phyloP scores from a whole-genome alignment of 2,888 invertebrate genomes.

The Acanthosepion pharaonis region DNA sequence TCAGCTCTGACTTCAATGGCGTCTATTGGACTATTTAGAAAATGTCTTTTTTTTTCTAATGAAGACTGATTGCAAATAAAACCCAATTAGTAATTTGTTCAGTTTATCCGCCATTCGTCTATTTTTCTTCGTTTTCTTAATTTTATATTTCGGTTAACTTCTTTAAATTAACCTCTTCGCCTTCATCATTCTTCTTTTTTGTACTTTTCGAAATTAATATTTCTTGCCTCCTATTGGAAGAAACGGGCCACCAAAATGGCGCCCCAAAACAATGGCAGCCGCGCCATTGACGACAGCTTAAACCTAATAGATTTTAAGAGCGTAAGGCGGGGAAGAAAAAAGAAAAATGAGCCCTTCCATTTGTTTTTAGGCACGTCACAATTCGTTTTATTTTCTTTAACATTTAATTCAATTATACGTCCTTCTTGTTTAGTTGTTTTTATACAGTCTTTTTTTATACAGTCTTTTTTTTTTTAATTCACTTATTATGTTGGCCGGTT shows the following conservation, averaged over 20 bases:
- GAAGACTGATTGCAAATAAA: not conserved
- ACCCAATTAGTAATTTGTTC: not conserved
- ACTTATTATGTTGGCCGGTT: not conserved
- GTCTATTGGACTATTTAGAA: not conserved
- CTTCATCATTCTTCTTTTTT: not conserved
- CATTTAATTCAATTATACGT: slow-evolving; percentile 4
- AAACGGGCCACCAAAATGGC: not conserved
- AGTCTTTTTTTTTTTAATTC: too few relatives aligned
- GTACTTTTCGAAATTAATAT: not conserved
- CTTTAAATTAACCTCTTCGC: not conserved
- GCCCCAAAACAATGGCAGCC: not conserved
- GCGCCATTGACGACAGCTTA: not conserved
- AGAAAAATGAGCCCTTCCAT: not conserved
- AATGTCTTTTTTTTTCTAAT: not conserved
- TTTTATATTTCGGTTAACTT: not conserved
- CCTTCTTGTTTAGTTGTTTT: not conserved
- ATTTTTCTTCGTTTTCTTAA: not conserved
- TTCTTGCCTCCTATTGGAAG: not conserved
- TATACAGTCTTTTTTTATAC: not conserved
- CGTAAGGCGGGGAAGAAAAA: not conserved
- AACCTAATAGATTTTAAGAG: not conserved
- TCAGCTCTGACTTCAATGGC: not conserved
- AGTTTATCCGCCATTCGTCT: not conserved
- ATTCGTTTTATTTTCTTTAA: slow-evolving; percentile 33
- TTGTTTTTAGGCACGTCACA: slow-evolving; percentile 20